Conservation (phyloP, 2,797 vertebrate species). For the Jordanella pulchra region DNA sequence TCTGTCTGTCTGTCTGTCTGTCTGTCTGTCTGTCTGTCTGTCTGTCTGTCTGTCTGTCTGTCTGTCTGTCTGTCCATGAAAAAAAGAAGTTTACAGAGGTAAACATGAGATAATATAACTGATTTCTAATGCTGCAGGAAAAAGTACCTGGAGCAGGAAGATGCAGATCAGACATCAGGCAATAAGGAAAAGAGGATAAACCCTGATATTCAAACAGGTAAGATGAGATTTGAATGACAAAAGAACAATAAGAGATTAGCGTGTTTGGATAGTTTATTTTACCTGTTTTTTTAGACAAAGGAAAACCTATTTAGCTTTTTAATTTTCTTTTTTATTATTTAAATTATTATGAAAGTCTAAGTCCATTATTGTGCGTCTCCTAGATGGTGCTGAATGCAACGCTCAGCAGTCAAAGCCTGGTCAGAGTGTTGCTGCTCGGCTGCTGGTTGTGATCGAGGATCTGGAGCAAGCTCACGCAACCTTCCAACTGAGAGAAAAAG, state of each 20-base stretch:
- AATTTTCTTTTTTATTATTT: neutral
- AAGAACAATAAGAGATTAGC: neutral
- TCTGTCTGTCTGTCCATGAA: no score
- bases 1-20: no score
- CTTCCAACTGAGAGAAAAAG: constrained; percentile 78
- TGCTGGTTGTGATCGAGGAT: constrained; percentile 82
- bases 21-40: no score
- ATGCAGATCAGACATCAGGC: constrained; percentile 40
- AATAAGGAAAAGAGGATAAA: constrained; percentile 67
- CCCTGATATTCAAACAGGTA: constrained; percentile 70
- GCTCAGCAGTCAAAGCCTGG: constrained; percentile 46
- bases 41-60: no score
- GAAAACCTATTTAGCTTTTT: neutral
- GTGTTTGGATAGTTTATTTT: neutral
- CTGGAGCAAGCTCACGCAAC: constrained; percentile 83
- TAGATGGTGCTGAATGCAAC: constrained; percentile 64
- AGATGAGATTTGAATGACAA: constrained; percentile 9
- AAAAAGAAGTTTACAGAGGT: constrained; percentile 10
- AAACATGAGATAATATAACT: constrained; percentile 18
- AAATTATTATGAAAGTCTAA: neutral
- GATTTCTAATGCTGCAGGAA: constrained; percentile 60
- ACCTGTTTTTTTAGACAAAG: neutral
- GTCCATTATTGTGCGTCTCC: constrained; percentile 8
- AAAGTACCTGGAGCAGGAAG: constrained; percentile 76
- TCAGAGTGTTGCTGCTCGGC: constrained; percentile 54